Evolutionary conservation across 2,888 invertebrate species (phyloP), one percentile per base, ranked within the genome.

Genomic region (Microchrysa polita): DNA sequence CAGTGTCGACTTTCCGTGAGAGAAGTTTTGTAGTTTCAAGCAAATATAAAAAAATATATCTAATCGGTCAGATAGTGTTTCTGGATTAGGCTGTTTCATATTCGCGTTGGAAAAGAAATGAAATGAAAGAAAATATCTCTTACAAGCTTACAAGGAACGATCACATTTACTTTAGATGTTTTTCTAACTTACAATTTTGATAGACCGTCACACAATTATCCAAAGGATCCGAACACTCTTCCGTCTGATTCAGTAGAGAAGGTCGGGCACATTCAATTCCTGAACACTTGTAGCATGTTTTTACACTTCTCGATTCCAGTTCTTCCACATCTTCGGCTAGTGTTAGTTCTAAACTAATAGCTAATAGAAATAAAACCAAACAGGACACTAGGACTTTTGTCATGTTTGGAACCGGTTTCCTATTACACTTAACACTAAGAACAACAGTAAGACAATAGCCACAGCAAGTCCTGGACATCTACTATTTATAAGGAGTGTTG

Each of bases 121-220:
- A n/a, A n/a, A n/a, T n/a, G n/a, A n/a, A 18, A 9, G 16, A 9
- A 60, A 12, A 42, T 42, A 42, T 42, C 7, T 7, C 42, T 7
- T 7, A 42, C 42, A 9, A 12, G 42, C 7, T 53, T 53, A 14
- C 9, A 53, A 53, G 18, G 5, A 10, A 53, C 7, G 9, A 5
- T 42, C 42, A 12, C 7, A 12, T 55, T 10, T 55, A 61, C 16
- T 72, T 61, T 44, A 12, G 18, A 10, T 42, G 20, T 12, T 5
- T n/a, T 23, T 71, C 18, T 60, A 77, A 34, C 80, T 78, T 74
- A 83, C 83, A 80, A 71, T 80, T 76, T 2, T 82, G 80, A 59
- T 80, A 83, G 14, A 84, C 74, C 9, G 84, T 81, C 22, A 83
- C 80, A 74, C 84, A 83, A 74, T 80, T 79, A 75, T 83, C 83